Evolutionary conservation across 2,113 vertebrate species (phyloP).

Genomic region (Romanogobio albipinnatus): DNA sequence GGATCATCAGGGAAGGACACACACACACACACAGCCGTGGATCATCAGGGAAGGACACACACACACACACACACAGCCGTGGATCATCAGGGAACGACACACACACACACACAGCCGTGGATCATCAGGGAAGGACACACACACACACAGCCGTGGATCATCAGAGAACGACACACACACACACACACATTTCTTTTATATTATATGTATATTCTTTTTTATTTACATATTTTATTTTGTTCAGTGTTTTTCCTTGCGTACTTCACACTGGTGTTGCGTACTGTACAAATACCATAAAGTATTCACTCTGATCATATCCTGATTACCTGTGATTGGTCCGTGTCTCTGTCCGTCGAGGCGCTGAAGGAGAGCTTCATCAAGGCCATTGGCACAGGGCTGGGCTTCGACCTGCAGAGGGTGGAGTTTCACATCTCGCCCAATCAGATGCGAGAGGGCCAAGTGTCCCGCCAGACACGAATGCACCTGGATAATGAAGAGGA

Average conservation of each 20-base stretch:
- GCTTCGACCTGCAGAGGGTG: slow-evolving; percentile 90
- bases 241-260: background rate
- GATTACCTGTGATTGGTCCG: slow-evolving; percentile 32
- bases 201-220: too few species aligned
- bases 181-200: too few species aligned
- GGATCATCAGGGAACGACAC: too few species aligned
- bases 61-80: too few species aligned
- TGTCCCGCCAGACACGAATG: slow-evolving; percentile 85
- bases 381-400: slow-evolving; percentile 90
- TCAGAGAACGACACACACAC: too few species aligned
- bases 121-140: too few species aligned
- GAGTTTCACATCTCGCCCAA: slow-evolving; percentile 87
- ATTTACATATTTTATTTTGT: background rate
- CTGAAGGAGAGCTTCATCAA: slow-evolving; percentile 98
- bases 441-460: slow-evolving; percentile 75
- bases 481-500: slow-evolving; percentile 83
- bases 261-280: background rate
- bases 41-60: too few species aligned
- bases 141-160: too few species aligned
- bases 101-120: too few species aligned
- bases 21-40: too few species aligned
- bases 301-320: background rate
- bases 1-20: too few species aligned
- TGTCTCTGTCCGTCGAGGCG: slow-evolving; percentile 73
- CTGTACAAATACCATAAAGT: background rate